Percentiles rank a stretch among this genome's conserved stretches.
Evolutionary conservation across 2,797 vertebrate genomes (phyloP).

Genomic region (Orestias chungarensis): DNA sequence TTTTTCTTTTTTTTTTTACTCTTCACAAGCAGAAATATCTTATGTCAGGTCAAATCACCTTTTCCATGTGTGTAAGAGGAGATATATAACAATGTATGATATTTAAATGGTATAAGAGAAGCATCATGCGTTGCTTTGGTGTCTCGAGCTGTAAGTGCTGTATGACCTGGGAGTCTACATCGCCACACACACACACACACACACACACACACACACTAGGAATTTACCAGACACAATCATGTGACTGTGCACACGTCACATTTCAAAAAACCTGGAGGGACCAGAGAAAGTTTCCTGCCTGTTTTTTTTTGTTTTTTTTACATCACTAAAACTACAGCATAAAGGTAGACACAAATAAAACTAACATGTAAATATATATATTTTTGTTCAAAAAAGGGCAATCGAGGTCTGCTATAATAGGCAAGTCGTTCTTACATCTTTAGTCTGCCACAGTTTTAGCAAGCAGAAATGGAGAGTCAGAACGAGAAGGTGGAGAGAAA

Average conservation of each 20-base stretch:
- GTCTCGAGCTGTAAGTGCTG: not conserved
- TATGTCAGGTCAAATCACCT: not conserved
- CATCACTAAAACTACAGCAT: slow-evolving; percentile 6
- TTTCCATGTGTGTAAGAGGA: not conserved
- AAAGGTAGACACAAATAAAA: slow-evolving; percentile 32
- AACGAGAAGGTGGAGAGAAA: slow-evolving; percentile 10
- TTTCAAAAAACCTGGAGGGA: slow-evolving; percentile 5
- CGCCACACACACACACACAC: too few relatives aligned
- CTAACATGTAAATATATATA: slow-evolving; percentile 23
- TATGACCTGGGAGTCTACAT: slow-evolving; percentile 27
- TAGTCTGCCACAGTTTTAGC: slow-evolving; percentile 46
- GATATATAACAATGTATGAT: not conserved
- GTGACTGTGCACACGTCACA: slow-evolving; percentile 31
- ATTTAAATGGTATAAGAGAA: too few relatives aligned
- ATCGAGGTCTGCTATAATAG: slow-evolving; percentile 49
- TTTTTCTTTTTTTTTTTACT: too few relatives aligned
- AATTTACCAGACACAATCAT: slow-evolving; percentile 42
- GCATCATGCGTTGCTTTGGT: not conserved
- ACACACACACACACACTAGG: slow-evolving; percentile 22
- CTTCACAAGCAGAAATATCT: too few relatives aligned
- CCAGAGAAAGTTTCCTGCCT: slow-evolving; percentile 7
- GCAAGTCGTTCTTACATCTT: slow-evolving; percentile 27
- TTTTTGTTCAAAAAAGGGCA: slow-evolving; percentile 33
- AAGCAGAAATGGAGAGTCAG: slow-evolving; percentile 33
- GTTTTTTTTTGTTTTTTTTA: too few relatives aligned